Base-by-base conservation (phyloP, 2,888 invertebrate species). In the Nycteola revayana region DNA sequence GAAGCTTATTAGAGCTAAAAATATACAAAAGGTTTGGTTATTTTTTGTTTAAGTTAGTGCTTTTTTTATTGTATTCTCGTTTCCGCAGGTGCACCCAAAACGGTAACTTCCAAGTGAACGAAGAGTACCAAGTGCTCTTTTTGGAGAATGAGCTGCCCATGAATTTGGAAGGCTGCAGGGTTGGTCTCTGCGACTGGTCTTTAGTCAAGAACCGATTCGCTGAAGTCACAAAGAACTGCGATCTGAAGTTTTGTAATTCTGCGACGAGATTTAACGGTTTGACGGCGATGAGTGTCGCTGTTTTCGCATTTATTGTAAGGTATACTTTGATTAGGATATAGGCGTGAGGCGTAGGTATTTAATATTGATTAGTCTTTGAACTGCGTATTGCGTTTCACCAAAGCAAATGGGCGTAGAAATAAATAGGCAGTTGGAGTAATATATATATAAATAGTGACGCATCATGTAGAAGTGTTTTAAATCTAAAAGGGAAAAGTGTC, bases 171-270 rank as follows among this genome's bases (percentile, higher is more conserved):
- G 93, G 92, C 32, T 96, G 96, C 66, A 87, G 92, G 5, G 94
- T 94, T 0, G 95, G 95, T 0, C 90, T 95, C 0, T 96, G 96
- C 77, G 92, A 93, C 48, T 95, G 95, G 94, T 90, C 91, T 0
- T 90, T 90, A 10, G 82, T 96, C 4, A 90, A 92, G 58, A 82
- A 89, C 8, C 90, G 90, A 37, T 92, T 92, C 43, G 85, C 89
- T 1, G 71, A 84, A 0, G 63, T 91, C 1, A 87, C 90, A 1
- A 81, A 90, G 10, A 83, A 83, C 8, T 94, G 94, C 58, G 87
- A 90, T 49, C 49, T 90, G 5, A 79, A 91, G 17, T 90, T 90
- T 50, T 93, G 93, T 58, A 87, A 83, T 28, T 66, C 66, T 7
- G 83, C 75, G 1, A 64, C 49, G 0, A 48, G 25, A 14, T 3